These are phyloP conservation scores for Buathra laborator DNA, from an alignment of 2,888 invertebrate genomes.

Conservation along the genomic window DNA sequence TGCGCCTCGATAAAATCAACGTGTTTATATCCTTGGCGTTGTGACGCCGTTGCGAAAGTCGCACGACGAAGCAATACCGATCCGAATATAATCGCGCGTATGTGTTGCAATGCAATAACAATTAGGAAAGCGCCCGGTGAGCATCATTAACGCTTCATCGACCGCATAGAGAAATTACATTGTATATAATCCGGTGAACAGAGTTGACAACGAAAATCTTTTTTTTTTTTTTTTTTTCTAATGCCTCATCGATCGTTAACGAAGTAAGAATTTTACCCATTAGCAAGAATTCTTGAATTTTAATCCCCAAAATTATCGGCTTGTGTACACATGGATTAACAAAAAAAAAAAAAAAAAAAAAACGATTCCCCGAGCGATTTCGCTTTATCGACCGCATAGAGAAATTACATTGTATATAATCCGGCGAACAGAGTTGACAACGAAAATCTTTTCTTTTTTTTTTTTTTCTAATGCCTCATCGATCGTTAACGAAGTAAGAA, in stretches of 20 bases:
- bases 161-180: background rate
- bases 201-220: background rate
- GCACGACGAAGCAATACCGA: background rate
- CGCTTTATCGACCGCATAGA: conserved; percentile 27
- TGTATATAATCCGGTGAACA: background rate
- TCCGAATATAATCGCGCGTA: background rate
- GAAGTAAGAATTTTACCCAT: background rate
- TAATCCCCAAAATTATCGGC: background rate
- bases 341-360: background rate
- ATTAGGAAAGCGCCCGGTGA: conserved; percentile 11
- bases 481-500: background rate
- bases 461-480: background rate
- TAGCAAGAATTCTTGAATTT: no score
- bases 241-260: background rate
- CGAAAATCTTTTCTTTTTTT: background rate
- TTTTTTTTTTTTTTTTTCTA: background rate
- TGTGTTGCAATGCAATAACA: conserved; percentile 28
- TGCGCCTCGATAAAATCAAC: conserved; percentile 38
- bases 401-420: background rate
- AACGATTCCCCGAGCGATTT: no score
- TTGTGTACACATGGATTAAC: background rate
- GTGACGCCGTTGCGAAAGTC: conserved; percentile 37
- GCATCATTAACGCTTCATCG: conserved; percentile 29
- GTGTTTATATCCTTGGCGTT: conserved; percentile 3
- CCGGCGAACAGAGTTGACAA: no score